These are phyloP conservation scores for Anguilla pacifica DNA, from an alignment of 2,797 vertebrate genomes.

Conservation along the genomic window DNA sequence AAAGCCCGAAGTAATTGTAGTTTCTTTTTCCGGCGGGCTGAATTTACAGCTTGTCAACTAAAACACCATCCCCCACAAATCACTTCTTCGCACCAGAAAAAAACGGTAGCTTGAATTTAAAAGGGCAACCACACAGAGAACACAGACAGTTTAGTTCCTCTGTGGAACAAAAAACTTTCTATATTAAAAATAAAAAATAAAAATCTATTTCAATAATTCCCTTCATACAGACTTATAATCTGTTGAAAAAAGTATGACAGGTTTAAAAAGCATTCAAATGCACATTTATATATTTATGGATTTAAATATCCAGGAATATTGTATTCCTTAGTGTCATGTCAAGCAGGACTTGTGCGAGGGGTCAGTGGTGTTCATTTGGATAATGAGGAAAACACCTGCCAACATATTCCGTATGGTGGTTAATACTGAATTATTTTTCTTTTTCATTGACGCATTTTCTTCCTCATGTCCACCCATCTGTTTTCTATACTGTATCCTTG, in stretches of 20 bases:
- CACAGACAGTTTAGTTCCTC: neutral
- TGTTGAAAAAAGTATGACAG: neutral
- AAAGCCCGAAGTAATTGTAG: neutral
- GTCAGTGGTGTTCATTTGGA: neutral
- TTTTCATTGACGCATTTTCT: neutral
- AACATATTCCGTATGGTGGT: neutral
- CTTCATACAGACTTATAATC: neutral
- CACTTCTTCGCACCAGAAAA: neutral
- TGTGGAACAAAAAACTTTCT: neutral
- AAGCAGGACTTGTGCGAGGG: neutral
- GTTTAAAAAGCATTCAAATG: neutral
- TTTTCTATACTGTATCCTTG: neutral
- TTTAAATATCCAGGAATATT: neutral
- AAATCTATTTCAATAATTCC: neutral
- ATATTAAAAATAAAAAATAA: neutral
- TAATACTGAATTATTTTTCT: neutral
- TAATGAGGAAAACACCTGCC: neutral
- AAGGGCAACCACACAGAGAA: constrained; percentile 23
- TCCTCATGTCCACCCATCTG: neutral
- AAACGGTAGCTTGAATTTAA: constrained; percentile 19
- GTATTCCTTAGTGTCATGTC: neutral
- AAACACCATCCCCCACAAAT: constrained; percentile 26
- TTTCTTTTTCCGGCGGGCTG: neutral
- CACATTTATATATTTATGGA: neutral
- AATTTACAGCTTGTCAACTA: neutral